Conservation (phyloP, 2,888 invertebrate species). For the Endotricha flammealis region DNA sequence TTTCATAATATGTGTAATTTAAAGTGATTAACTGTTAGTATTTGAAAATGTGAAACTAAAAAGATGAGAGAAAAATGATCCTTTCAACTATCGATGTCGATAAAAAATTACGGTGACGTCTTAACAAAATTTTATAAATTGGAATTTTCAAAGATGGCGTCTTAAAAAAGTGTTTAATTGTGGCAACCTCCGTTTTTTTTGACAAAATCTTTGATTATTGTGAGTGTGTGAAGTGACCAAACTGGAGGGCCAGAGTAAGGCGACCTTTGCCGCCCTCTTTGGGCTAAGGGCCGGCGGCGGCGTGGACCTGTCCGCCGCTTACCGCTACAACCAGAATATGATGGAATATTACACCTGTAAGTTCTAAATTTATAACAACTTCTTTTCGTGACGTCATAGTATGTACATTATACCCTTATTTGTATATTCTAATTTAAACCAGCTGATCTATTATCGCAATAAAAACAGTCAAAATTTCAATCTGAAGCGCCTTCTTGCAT, state of each 20-base stretch:
- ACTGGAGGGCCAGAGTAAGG: slow-evolving; percentile 82
- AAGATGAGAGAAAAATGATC: slow-evolving; percentile 12
- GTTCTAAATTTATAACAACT: no score
- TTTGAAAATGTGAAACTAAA: background rate
- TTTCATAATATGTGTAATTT: background rate
- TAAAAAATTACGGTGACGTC: slow-evolving; percentile 17
- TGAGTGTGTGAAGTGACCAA: slow-evolving; percentile 55
- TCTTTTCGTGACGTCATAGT: no score
- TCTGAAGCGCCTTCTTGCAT: slow-evolving; percentile 3
- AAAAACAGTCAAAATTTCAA: slow-evolving; percentile 1
- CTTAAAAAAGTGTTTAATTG: slow-evolving; percentile 12
- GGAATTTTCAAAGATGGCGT: slow-evolving; percentile 27
- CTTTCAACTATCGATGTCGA: slow-evolving; percentile 14
- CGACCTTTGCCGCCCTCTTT: slow-evolving; percentile 81
- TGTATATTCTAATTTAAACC: no score
- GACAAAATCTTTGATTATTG: slow-evolving; percentile 27
- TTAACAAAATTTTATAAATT: slow-evolving; percentile 11
- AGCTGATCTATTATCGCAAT: background rate
- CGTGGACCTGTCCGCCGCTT: slow-evolving; percentile 95
- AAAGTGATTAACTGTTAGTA: background rate
- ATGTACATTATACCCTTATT: no score
- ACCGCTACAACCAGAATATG: slow-evolving; percentile 98
- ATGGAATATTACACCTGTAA: slow-evolving; percentile 99
- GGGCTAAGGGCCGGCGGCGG: slow-evolving; percentile 82
- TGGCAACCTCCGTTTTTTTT: slow-evolving; percentile 18